These are phyloP conservation scores for Probosciger aterrimus DNA, from an alignment of 2,113 vertebrate species.

Conservation along the genomic window DNA sequence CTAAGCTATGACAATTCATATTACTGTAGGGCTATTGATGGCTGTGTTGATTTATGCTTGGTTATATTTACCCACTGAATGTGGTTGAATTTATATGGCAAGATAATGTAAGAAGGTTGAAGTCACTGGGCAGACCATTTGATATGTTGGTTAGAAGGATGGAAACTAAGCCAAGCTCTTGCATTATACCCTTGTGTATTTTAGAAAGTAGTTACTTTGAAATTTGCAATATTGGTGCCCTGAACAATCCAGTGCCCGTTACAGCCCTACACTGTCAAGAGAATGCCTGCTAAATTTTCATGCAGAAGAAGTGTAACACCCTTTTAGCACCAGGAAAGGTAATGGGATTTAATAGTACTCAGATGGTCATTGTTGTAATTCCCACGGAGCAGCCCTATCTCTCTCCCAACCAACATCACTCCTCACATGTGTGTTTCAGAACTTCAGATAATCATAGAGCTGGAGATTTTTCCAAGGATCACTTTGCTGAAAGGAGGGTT, in stretches of 20 bases:
- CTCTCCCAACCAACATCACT: rapidly evolving
- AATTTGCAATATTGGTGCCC: neutral
- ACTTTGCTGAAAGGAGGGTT: neutral
- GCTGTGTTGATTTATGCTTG: neutral
- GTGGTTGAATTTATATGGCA: neutral
- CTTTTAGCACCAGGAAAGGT: neutral
- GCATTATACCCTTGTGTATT: neutral
- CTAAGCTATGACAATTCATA: neutral
- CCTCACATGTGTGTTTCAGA: rapidly evolving
- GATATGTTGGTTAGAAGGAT: neutral
- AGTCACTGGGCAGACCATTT: neutral
- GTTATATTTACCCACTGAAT: neutral
- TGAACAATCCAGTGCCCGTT: neutral
- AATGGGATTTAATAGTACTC: neutral
- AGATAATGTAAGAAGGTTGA: neutral
- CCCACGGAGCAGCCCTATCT: neutral
- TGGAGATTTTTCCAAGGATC: neutral
- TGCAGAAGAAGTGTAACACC: neutral
- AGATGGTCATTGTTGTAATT: neutral
- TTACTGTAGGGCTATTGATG: neutral
- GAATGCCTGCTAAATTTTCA: neutral
- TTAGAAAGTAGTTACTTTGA: neutral
- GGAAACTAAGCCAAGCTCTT: neutral
- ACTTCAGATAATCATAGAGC: neutral
- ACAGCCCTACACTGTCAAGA: neutral